Evolutionary conservation across 2,113 vertebrate genomes (phyloP).

Genomic region (Gallinago media): DNA sequence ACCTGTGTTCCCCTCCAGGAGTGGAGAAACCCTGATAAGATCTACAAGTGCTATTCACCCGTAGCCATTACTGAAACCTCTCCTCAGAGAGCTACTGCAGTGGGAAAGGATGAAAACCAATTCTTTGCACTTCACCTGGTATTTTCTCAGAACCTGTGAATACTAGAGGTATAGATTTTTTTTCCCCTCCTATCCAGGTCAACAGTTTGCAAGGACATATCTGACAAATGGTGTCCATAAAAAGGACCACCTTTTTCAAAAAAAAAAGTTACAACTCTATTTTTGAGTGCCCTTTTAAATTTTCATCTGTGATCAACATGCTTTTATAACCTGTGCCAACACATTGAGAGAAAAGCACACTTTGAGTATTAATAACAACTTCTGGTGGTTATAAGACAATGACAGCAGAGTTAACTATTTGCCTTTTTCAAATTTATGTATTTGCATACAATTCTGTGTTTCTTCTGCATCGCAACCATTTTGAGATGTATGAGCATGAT

Average conservation of each 20-base stretch:
- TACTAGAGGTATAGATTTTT: not conserved
- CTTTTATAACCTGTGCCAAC: not conserved
- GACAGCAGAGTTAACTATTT: not conserved
- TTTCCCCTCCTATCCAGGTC: not conserved
- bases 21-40: not conserved
- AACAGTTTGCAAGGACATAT: not conserved
- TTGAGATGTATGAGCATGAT: not conserved
- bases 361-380: not conserved
- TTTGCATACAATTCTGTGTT: not conserved
- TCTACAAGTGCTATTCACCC: not conserved
- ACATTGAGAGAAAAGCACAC: not conserved
- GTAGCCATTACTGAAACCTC: not conserved
- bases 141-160: not conserved
- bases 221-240: not conserved
- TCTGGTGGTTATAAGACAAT: not conserved
- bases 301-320: not conserved
- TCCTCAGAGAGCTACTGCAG: accelerated
- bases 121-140: not conserved
- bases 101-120: not conserved
- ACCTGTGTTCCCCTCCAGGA: not conserved
- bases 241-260: not conserved
- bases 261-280: not conserved
- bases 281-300: not conserved
- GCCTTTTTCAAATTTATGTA: not conserved
- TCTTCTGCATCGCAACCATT: not conserved